Conservation (phyloP, 2,888 invertebrate species). For the Pseudococcus longispinus region DNA sequence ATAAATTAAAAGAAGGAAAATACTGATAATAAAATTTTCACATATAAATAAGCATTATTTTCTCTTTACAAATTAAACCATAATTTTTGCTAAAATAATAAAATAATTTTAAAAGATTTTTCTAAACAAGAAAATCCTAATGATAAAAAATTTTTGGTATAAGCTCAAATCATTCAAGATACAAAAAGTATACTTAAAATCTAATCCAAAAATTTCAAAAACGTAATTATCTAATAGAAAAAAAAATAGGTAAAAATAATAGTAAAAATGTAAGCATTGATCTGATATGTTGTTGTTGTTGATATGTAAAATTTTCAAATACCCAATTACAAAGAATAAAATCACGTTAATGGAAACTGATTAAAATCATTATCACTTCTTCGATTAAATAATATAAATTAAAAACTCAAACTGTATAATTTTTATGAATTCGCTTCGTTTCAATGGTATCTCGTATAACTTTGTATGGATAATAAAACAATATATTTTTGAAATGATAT, state of each 20-base stretch:
- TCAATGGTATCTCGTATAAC: not conserved
- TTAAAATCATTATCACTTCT: not conserved
- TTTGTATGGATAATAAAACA: not conserved
- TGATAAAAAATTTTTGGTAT: slow-evolving; percentile 56
- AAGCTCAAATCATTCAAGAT: slow-evolving; percentile 56
- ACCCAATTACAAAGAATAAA: not conserved
- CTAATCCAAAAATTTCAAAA: slow-evolving; percentile 52
- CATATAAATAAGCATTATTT: slow-evolving; percentile 34
- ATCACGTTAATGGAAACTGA: not conserved
- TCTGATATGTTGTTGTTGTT: slow-evolving; percentile 54
- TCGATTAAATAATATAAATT: not conserved
- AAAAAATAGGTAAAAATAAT: slow-evolving; percentile 46
- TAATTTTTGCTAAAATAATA: slow-evolving; percentile 51
- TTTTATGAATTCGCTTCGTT: not conserved
- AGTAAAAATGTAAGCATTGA: slow-evolving; percentile 53
- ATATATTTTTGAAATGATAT: not conserved
- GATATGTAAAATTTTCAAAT: slow-evolving; percentile 32
- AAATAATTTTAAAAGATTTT: slow-evolving; percentile 49
- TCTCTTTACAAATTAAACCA: slow-evolving; percentile 42
- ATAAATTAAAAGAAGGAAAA: slow-evolving; percentile 50
- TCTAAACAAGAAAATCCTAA: slow-evolving; percentile 53
- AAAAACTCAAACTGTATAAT: not conserved
- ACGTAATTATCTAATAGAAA: slow-evolving; percentile 39
- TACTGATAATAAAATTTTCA: slow-evolving; percentile 42
- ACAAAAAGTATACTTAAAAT: slow-evolving; percentile 53